phyloP scores from a whole-genome alignment of 2,888 invertebrate species.

The Idaea straminata region DNA sequence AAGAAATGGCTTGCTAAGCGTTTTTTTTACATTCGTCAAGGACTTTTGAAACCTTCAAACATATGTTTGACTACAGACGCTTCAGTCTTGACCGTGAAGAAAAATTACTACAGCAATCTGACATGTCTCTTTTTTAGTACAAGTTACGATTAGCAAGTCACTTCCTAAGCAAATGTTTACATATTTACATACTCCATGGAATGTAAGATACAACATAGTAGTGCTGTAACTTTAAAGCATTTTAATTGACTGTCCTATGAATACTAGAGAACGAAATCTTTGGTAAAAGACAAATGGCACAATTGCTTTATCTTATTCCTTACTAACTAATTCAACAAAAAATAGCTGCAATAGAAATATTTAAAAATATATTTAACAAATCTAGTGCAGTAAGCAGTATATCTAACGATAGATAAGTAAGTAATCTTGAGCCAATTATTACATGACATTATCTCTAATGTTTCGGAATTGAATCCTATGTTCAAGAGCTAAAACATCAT shows the following conservation, averaged over 20 bases:
- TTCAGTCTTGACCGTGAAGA: no score
- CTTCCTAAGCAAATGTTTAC: neutral
- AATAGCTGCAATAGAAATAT: neutral
- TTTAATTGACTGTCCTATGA: slow-evolving; percentile 42
- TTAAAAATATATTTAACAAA: neutral
- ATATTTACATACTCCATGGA: neutral
- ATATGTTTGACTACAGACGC: no score
- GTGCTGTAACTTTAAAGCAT: slow-evolving; percentile 38
- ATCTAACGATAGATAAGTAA: no score
- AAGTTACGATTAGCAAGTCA: neutral
- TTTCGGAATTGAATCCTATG: no score
- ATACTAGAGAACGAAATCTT: slow-evolving; percentile 31
- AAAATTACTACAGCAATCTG: no score
- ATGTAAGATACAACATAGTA: neutral
- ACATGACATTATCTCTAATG: no score
- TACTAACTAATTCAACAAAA: neutral
- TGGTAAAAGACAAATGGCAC: slow-evolving; percentile 34
- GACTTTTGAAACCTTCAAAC: no score
- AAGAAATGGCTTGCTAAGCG: neutral
- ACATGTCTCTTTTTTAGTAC: no score
- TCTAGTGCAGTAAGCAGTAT: no score
- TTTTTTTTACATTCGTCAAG: no score
- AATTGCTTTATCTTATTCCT: slow-evolving; percentile 2
- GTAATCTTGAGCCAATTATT: no score
- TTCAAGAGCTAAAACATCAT: neutral